Evolutionary conservation across 2,113 vertebrate genomes (phyloP), one percentile per base, ranked within the genome.

Genomic region (Lagopus leucura): DNA sequence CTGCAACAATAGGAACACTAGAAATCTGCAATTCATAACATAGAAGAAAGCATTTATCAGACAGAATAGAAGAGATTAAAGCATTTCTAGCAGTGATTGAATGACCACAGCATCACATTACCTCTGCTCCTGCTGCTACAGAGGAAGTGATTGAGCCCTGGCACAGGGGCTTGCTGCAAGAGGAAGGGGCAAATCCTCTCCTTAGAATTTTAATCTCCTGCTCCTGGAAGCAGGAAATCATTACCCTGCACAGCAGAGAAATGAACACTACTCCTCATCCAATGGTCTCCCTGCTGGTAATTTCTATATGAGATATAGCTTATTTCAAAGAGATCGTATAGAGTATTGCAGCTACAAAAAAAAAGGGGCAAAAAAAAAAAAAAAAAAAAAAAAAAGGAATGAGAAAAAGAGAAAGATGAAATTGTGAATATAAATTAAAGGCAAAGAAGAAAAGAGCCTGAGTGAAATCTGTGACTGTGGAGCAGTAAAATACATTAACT

Each of bases 1-100:
- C 86, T 89, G 69, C 76, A 84, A 94, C 91, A 96, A 93, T 88
- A 76, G 92, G 72, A 95, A 77, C 76, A 69, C 67, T 15, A 93
- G 76, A 89, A 70, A 95, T 79, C 70, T 88, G 94, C 40, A 97
- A 95, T 97, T 86, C 96, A 85, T 92, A 93, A 94, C 72, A 76
- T 85, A 86, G 81, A 72, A 82, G 63, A 80, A 82, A 87, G 91
- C 89, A 80, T 93, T 93, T 95, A 94, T 89, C 90, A 94, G 76
- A 63, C 70, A 91, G 92, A 96, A 79, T 47, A 71, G 88, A 42
- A 64, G 40, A 85, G 48, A 93, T 87, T 95, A 82, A 92, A 95
- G 83, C 32, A 36, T 85, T 92, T 89, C 82, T 75, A 55, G 81
- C 60, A 76, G 86, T 45, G 92, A 94, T 61, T 93, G 72, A 93